phyloP scores from a whole-genome alignment of 2,113 vertebrate genomes.

The Bos indicus region DNA sequence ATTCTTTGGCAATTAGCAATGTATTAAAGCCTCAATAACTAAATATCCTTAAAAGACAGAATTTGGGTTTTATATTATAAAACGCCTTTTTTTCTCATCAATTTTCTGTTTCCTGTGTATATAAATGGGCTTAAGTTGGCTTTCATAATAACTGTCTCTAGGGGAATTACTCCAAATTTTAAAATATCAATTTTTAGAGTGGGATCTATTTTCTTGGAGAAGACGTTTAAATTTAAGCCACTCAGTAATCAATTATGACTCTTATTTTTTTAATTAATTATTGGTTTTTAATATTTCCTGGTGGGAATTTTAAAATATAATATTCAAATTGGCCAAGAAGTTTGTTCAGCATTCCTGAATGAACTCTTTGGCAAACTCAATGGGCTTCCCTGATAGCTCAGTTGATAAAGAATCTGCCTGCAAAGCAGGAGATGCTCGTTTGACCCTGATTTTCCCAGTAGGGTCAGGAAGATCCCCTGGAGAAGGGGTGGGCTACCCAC shows the following conservation, averaged over 20 bases:
- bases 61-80: not conserved
- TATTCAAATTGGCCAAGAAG: not conserved
- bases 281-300: not conserved
- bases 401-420: not conserved
- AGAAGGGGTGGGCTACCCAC: not conserved
- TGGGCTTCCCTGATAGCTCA: not conserved
- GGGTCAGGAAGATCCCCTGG: not conserved
- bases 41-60: not conserved
- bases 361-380: not conserved
- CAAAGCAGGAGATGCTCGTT: rapidly evolving
- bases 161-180: not conserved
- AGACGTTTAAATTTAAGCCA: not conserved
- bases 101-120: not conserved
- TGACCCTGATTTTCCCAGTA: not conserved
- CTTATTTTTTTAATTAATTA: not conserved
- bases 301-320: not conserved
- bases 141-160: not conserved
- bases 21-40: not conserved
- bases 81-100: not conserved
- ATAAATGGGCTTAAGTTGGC: not conserved
- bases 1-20: not conserved
- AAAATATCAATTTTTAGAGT: not conserved
- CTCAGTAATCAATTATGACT: not conserved
- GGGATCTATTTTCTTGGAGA: not conserved
- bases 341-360: not conserved